Percentiles rank a stretch among this genome's conserved stretches.
Evolutionary conservation across 2,113 vertebrate species (phyloP).

Genomic region (Coptodon bakossiorum): DNA sequence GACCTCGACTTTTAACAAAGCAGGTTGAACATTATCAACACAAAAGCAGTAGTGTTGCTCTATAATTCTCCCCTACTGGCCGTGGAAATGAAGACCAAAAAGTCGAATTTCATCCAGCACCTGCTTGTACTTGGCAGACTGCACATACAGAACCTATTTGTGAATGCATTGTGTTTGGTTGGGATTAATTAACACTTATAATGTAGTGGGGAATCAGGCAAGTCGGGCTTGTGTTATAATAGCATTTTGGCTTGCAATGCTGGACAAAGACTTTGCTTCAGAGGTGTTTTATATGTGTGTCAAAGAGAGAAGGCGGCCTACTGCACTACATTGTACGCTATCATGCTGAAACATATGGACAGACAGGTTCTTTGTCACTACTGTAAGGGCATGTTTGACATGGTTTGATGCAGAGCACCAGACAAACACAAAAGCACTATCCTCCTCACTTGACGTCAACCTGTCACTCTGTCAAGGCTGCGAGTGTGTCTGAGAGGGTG

Average conservation of each 20-base stretch:
- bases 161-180: constrained; percentile 50
- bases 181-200: constrained; percentile 67
- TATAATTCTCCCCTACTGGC: not conserved
- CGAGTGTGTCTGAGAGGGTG: not conserved
- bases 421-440: constrained; percentile 52
- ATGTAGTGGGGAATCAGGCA: constrained; percentile 56
- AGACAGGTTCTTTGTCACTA: constrained; percentile 56
- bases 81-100: constrained; percentile 27
- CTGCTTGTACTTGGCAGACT: constrained; percentile 27
- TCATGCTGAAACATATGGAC: constrained; percentile 62
- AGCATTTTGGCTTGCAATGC: constrained; percentile 15
- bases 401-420: constrained; percentile 41
- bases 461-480: constrained; percentile 35
- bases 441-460: constrained; percentile 33
- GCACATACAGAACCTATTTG: constrained; percentile 25
- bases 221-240: constrained; percentile 44
- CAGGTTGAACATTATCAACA: constrained; percentile 22
- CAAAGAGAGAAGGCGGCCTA: not conserved
- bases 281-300: constrained; percentile 16
- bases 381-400: constrained; percentile 52
- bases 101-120: constrained; percentile 31
- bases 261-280: constrained; percentile 55
- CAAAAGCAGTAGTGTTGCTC: not conserved
- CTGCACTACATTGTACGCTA: constrained; percentile 43
- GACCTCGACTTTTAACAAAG: not conserved